Percentiles rank a stretch among this genome's conserved stretches.
phyloP scores from a whole-genome alignment of 2,888 invertebrate species.

The Meteorus colon region DNA sequence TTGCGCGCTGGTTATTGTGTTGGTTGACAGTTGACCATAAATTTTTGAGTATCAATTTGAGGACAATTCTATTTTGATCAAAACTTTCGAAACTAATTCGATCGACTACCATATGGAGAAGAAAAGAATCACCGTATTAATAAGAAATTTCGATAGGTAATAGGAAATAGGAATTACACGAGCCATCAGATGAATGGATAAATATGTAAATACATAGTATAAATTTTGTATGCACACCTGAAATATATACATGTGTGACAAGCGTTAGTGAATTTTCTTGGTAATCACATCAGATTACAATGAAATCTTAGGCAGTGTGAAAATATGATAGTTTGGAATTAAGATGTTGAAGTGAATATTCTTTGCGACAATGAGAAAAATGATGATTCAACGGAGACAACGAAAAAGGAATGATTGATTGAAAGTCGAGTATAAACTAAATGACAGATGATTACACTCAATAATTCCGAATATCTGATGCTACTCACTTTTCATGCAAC shows the following conservation, averaged over 20 bases:
- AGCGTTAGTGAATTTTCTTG: not conserved
- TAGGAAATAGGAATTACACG: not conserved
- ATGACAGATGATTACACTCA: too few relatives aligned
- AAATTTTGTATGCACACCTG: not conserved
- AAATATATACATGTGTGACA: not conserved
- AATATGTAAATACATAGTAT: not conserved
- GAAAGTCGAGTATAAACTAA: too few relatives aligned
- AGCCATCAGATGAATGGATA: not conserved
- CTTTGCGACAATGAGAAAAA: too few relatives aligned
- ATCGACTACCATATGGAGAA: too few relatives aligned
- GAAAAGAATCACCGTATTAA: too few relatives aligned
- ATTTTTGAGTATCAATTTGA: not conserved
- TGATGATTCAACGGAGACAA: not conserved
- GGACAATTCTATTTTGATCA: too few relatives aligned
- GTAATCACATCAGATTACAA: not conserved
- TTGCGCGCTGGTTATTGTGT: not conserved
- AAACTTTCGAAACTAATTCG: too few relatives aligned
- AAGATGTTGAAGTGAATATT: not conserved
- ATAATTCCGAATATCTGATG: not conserved
- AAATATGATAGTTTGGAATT: not conserved
- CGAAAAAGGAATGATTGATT: constrained; percentile 1
- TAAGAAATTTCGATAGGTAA: too few relatives aligned
- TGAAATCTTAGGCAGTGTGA: not conserved
- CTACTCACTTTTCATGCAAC: constrained; percentile 81
- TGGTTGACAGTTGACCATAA: not conserved